Percentiles rank a stretch among this genome's conserved stretches.
phyloP scores from a whole-genome alignment of 2,888 invertebrate species.

The Hirtodrosophila trivittata region DNA sequence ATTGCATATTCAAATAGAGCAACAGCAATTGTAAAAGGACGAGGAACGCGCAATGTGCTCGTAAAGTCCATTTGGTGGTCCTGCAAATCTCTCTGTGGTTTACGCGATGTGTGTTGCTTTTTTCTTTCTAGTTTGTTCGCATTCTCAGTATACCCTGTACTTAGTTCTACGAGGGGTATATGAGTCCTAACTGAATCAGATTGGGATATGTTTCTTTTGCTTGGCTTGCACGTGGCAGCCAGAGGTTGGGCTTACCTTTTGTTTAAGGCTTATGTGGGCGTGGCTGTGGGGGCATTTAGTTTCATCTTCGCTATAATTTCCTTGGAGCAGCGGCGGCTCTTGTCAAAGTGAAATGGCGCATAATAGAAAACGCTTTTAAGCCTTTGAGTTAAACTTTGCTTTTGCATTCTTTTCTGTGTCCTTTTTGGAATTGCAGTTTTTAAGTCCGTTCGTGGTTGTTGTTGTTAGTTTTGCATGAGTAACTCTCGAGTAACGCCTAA shows the following conservation, averaged over 20 bases:
- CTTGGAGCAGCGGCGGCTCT: slow-evolving; percentile 17
- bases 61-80: slow-evolving; percentile 27
- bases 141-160: no score
- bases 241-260: no score
- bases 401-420: slow-evolving; percentile 1
- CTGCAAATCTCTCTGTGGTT: slow-evolving; percentile 18
- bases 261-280: no score
- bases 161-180: no score
- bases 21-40: slow-evolving; percentile 12
- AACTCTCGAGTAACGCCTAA: neutral
- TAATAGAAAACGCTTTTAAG: slow-evolving; percentile 37
- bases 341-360: slow-evolving; percentile 53
- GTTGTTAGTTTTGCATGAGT: no score
- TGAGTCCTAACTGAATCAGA: no score
- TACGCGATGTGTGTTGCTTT: slow-evolving; percentile 3
- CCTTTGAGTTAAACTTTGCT: slow-evolving; percentile 17
- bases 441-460: slow-evolving; percentile 1
- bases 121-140: no score
- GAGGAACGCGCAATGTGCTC: slow-evolving; percentile 13
- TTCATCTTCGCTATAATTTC: slow-evolving; percentile 36
- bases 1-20: slow-evolving; percentile 37
- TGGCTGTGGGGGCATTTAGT: slow-evolving; percentile 9
- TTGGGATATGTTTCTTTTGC: no score
- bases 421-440: slow-evolving; percentile 26
- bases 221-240: no score